These are phyloP conservation scores for Drosophila multiciliata DNA, from an alignment of 2,888 invertebrate species.

Conservation along the genomic window DNA sequence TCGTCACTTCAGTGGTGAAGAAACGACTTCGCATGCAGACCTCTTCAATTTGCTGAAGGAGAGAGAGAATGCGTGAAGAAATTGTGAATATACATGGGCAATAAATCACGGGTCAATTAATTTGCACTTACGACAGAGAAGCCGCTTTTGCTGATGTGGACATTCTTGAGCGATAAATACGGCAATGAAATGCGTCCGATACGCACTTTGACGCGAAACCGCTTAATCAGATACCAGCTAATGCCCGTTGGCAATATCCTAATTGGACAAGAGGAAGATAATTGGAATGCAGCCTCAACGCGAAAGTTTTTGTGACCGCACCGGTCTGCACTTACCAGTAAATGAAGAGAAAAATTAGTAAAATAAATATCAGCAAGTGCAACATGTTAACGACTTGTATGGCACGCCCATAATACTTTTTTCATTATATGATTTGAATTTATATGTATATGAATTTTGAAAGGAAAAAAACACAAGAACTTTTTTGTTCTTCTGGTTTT, in stretches of 20 bases:
- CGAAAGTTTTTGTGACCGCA: conserved; percentile 7
- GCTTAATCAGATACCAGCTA: conserved; percentile 92
- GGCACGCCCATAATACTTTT: conserved; percentile 32
- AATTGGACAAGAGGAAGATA: conserved; percentile 12
- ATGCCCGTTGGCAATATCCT: conserved; percentile 92
- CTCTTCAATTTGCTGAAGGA: conserved; percentile 91
- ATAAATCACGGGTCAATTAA: conserved; percentile 12
- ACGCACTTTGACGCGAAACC: conserved; percentile 91
- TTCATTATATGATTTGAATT: conserved; percentile 16
- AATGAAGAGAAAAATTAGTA: conserved; percentile 75
- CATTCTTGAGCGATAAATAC: conserved; percentile 91
- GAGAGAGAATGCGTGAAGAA: background rate
- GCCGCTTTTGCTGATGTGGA: conserved; percentile 92
- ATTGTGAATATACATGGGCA: conserved; percentile 6
- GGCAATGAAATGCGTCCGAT: conserved; percentile 93
- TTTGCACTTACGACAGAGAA: conserved; percentile 89
- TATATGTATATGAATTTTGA: conserved; percentile 36
- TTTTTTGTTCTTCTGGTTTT: conserved; percentile 15
- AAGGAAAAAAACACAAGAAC: conserved; percentile 2
- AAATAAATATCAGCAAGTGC: conserved; percentile 72
- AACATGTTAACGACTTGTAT: conserved; percentile 66
- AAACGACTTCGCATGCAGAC: conserved; percentile 94
- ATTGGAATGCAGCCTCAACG: conserved; percentile 11
- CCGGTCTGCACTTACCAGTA: conserved; percentile 79
- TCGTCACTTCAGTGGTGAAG: conserved; percentile 94